Evolutionary conservation across 1,140 invertebrate genomes (phyloP), one percentile per base, ranked within the genome.

Genomic region (Brevipalpus yothersi): DNA sequence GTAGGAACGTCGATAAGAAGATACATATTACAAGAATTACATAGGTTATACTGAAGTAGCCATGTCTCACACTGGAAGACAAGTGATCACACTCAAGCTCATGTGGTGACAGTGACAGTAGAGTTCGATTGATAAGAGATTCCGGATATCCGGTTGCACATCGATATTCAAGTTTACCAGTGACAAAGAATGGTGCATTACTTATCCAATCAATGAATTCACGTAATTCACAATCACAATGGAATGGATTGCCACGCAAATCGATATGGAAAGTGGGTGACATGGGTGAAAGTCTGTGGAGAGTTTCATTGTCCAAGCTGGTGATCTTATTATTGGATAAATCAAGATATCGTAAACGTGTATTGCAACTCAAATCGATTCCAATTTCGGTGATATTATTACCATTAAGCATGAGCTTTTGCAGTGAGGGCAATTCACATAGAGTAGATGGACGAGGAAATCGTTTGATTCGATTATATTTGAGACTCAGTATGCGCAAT

Each of bases 381-480:
- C 63, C 81, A 61, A 81, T 75, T 1, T 85, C 68, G 21, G 74
- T 75, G 31, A 70, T 58, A 40, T 68, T 67, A 65, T 84, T 84
- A 59, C 83, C 75, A 42, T 79, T 80, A 23, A 86, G 68, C 68
- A 84, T 77, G 0, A 86, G 67, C 64, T 84, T 78, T 54, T 77
- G 70, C 8, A 86, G 67, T 59, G 72, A 75, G 0, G 79, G 78
- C 21, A 85, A 69, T 61, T 80, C 77, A 64, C 83, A 85, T 66
- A 85, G 85, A 2, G 83, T 76, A 42, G 72, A 72, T 9, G 71
- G 69, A 67, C 83, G 79, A 58, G 73, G 73, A 62, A 83, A 81
- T 56, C 74, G 72, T 49, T 65, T 61, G 56, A 86, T 83, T 68
- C 84, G 79, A 67, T 86, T 86, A 66, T 84, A 81, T 67, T 85